Percentiles rank a stretch among this genome's conserved stretches.
Evolutionary conservation across 37 sponge, comb jelly and placozoan species (phyloP).

Genomic region (Amphimedon queenslandica): DNA sequence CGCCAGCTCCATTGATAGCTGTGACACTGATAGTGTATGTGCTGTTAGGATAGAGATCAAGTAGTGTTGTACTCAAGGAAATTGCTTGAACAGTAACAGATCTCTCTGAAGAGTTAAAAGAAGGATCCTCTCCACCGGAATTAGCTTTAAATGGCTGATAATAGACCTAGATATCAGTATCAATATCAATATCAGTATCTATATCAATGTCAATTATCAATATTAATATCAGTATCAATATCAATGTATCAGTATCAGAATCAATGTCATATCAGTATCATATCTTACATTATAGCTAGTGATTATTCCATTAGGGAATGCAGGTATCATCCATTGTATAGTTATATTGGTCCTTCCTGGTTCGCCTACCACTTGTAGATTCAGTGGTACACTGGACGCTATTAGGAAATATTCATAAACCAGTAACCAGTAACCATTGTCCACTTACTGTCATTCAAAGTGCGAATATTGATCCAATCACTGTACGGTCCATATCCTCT

Average conservation of each 20-base stretch:
- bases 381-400: conserved; percentile 35
- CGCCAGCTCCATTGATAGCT: conserved; percentile 46
- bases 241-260: neutral
- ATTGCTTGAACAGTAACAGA: neutral
- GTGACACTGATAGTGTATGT: conserved; percentile 36
- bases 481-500: neutral
- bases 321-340: conserved; percentile 34
- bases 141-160: neutral
- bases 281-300: conserved; percentile 33
- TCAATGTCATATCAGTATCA: neutral
- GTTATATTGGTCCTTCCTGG: conserved; percentile 9
- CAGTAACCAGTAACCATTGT: neutral
- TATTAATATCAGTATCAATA: neutral
- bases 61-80: neutral
- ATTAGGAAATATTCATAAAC: neutral
- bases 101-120: conserved; percentile 1
- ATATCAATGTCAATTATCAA: neutral
- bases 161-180: neutral
- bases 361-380: neutral
- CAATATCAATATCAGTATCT: too few relatives aligned
- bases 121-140: neutral
- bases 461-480: neutral
- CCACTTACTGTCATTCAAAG: neutral
- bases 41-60: conserved; percentile 36
- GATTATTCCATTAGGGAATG: conserved; percentile 52